Conservation (phyloP, 1,140 invertebrate species). For the Adoxophyes honmai region DNA sequence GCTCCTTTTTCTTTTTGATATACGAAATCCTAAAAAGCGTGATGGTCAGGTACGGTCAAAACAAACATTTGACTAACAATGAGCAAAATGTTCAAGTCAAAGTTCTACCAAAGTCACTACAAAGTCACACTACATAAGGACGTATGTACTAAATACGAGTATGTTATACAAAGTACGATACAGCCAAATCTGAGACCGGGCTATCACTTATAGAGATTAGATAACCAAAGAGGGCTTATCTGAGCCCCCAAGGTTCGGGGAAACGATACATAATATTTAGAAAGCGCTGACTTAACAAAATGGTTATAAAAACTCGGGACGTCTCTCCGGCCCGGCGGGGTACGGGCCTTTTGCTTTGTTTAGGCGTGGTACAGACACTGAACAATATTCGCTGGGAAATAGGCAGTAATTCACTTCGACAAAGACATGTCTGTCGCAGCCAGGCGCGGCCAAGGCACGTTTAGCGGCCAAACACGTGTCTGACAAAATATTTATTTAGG, state of each 20-base stretch:
- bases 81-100: too few species aligned
- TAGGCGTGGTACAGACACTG: slow-evolving; percentile 17
- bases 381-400: slow-evolving; percentile 43
- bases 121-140: background rate
- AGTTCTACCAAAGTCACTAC: too few species aligned
- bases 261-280: slow-evolving; percentile 45
- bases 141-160: too few species aligned
- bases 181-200: slow-evolving; percentile 36
- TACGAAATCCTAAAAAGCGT: too few species aligned
- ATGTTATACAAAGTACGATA: background rate
- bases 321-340: background rate
- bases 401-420: slow-evolving; percentile 32
- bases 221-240: slow-evolving; percentile 53
- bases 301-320: slow-evolving; percentile 35
- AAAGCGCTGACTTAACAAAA: slow-evolving; percentile 38
- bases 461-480: slow-evolving; percentile 55
- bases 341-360: slow-evolving; percentile 6
- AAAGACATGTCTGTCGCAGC: slow-evolving; percentile 22
- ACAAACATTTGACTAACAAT: too few species aligned
- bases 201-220: slow-evolving; percentile 39
- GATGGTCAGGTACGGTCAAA: too few species aligned
- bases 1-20: too few species aligned
- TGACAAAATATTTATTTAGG: slow-evolving; percentile 68
- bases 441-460: slow-evolving; percentile 32
- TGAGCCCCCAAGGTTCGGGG: slow-evolving; percentile 35